Base-by-base conservation (phyloP, 1,140 invertebrate species). In the Hermatobates lingyangjiaoensis region DNA sequence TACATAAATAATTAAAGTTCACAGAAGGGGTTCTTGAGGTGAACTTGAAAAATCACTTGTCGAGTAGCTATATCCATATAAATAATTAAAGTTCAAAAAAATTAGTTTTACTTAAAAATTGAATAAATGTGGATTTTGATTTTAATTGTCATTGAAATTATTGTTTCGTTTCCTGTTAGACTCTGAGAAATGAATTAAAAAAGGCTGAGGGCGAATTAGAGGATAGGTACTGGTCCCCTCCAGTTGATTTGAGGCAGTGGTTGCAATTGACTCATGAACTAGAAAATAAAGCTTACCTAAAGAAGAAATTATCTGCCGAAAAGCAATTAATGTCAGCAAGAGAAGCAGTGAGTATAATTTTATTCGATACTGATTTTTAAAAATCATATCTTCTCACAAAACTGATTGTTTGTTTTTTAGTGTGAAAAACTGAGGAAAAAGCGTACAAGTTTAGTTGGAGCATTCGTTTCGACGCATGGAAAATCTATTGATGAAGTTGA, bases 401-500 rank as follows among this genome's bases (percentile, higher is more conserved):
- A 34, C 7, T 7, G 15, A 34, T 15, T 34, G 28, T 42, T 42
- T 40, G 54, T 18, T 57, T 68, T 65, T 27, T 64, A 89, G 86
- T 95, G 90, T 69, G 90, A 94, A 64, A 93, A 91, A 68, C 70
- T 96, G 48, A 76, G 83, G 38, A 91, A 87, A 63, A 93, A 94
- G 64, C 73, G 89, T 48, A 84, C 85, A 3, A 90, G 87, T 65
- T 72, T 95, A 44, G 83, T 94, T n/a, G 89, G 89, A 45, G 87
- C 89, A 15, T 90, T 94, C 64, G 85, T 92, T 18, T 90, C 91
- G 1, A 94, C 90, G 0, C 90, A 94, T 66, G 88, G 88, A 26
- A 89, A 87, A 59, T 83, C 87, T 2, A 88, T 94, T 54, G 89
- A 95, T 66, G 88, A 93, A 62, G 87, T 94, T 0, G 90, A 94